Evolutionary conservation across 1,140 invertebrate species (phyloP), one percentile per base, ranked within the genome.

Genomic region (Drosophila setifemur): DNA sequence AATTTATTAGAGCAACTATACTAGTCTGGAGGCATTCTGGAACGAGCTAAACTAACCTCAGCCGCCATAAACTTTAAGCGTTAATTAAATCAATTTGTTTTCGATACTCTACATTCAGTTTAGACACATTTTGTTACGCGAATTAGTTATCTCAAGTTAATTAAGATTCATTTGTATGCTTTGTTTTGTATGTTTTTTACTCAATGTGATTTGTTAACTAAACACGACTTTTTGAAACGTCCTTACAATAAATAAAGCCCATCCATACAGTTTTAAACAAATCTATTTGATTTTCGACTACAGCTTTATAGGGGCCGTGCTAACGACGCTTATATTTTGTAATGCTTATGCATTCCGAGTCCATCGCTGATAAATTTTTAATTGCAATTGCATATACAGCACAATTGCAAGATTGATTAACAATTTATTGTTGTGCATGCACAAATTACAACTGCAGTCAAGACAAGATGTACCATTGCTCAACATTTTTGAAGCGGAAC

Each of bases 211-310:
- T 85, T 76, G 66, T 88, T 88, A 72, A 77, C 49, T 69, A 4
- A 69, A 85, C 60, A 61, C 49, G 61, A 82, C 82, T 81, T 81
- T 67, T 86, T 70, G 60, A 85, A 86, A 85, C 79, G 79, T 85
- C 79, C 79, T 85, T 60, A 86, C 70, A 79, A 79, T 50, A 78
- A 72, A 83, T 86, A 85, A 85, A 79, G 42, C 79, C 79, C 81
- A 71, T 85, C 71, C 74, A 78, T 53, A 71, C 18, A 39, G 35
- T 53, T 67, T 75, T 66, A 57, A 73, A 52, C 58, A 18, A 43
- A 63, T 21, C 2, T 4, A 37, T 35, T 19, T 26, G 1, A 8
- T 7, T 19, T 11, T 3, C 2, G 2, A n/a, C n/a, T n/a, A n/a
- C n/a, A n/a, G n/a, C n/a, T n/a, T n/a, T n/a, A n/a, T n/a, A n/a